Evolutionary conservation across 2,888 invertebrate genomes (phyloP), one percentile per base, ranked within the genome.

Genomic region (Nudaria mundana): DNA sequence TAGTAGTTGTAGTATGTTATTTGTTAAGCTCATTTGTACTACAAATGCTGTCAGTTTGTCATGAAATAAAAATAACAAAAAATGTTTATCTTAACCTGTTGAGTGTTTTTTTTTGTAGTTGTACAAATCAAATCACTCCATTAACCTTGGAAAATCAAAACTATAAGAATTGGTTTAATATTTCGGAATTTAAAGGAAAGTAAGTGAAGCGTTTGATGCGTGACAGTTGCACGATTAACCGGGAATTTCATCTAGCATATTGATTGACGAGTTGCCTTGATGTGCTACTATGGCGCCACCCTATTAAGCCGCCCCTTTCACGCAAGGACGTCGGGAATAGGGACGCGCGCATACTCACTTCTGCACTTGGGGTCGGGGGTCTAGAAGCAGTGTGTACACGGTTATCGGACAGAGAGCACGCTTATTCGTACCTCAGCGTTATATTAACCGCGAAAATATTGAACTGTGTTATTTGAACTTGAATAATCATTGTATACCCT

Each of bases 301-400:
- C 88, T 74, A 71, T 69, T 58, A 74, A 77, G 62, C 82, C 80
- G 76, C 84, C 88, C 87, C 84, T 79, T 81, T 74, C 66, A 81
- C 73, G 72, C 82, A 83, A 85, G 86, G 81, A 81, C 82, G 77
- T 68, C 76, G 81, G 85, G 86, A 85, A 81, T 70, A 83, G 84
- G 86, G 84, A 83, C 78, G 80, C 81, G 82, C 87, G 88, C 87
- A 86, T 75, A 75, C 76, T 78, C 75, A 74, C 74, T 60, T 66
- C 65, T 63, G 64, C 56, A 58, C 52, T 53, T 40, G n/a, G n/a
- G n/a, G n/a, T n/a, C 3, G 20, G 36, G 48, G 49, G 40, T 55
- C 56, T 64, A 55, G 55, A 63, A 44, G 78, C 81, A 84, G 84
- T 85, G 67, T 75, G 69, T 75, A 78, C 66, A 72, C 72, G 63